phyloP scores from a whole-genome alignment of 2,797 vertebrate species.

The Rachycentron canadum region DNA sequence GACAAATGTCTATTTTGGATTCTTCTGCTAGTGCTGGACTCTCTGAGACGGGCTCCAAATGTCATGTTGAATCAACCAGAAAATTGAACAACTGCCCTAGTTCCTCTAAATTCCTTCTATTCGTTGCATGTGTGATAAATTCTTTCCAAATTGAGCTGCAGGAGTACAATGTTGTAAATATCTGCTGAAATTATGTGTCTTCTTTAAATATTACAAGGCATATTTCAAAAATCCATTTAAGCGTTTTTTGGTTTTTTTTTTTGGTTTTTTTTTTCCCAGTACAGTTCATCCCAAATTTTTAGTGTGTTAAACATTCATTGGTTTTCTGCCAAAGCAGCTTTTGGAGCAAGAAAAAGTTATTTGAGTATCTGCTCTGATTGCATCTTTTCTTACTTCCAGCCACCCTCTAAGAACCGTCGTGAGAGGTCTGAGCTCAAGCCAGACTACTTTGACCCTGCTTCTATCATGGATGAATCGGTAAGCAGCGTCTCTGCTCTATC shows the following conservation, averaged over 20 bases:
- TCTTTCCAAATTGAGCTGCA: constrained; percentile 28
- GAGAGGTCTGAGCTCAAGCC: constrained; percentile 99
- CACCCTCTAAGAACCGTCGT: constrained; percentile 98
- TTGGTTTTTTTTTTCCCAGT: neutral
- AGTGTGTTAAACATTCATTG: neutral
- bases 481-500: constrained; percentile 55
- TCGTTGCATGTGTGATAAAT: neutral
- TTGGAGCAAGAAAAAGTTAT: neutral
- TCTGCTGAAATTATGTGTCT: neutral
- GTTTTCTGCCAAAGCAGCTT: constrained; percentile 7
- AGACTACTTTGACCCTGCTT: constrained; percentile 99
- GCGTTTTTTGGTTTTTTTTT: neutral
- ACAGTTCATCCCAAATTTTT: neutral
- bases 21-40: neutral
- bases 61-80: constrained; percentile 64
- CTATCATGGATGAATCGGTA: constrained; percentile 99
- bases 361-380: constrained; percentile 15
- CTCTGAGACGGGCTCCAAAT: constrained; percentile 44
- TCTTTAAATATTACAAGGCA: too few relatives aligned
- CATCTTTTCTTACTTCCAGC: constrained; percentile 81
- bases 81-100: constrained; percentile 44
- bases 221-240: neutral
- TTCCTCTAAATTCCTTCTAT: constrained; percentile 43
- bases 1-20: constrained; percentile 61
- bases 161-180: constrained; percentile 1